phyloP scores from a whole-genome alignment of 2,797 vertebrate species.

The Eulemur albifrons region DNA sequence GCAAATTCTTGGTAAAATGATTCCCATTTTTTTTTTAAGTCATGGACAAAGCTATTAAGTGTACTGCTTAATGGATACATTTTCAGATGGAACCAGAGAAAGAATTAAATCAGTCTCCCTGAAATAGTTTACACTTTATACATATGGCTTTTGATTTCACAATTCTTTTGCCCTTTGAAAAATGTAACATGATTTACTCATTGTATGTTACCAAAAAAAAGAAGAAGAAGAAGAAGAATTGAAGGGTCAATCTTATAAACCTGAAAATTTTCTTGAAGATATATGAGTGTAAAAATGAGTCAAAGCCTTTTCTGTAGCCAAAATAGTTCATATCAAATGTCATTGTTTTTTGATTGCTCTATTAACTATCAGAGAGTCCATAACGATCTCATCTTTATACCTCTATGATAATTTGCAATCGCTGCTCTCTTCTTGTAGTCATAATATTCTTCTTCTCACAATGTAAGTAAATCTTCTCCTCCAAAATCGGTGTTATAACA shows the following conservation, averaged over 20 bases:
- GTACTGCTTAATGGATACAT: constrained; percentile 32
- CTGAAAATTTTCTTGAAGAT: constrained; percentile 39
- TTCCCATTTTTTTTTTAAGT: background rate
- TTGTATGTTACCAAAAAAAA: constrained; percentile 9
- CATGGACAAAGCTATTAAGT: background rate
- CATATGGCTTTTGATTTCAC: constrained; percentile 34
- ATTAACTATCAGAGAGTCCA: constrained; percentile 44
- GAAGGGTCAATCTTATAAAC: constrained; percentile 38
- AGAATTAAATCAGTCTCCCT: constrained; percentile 43
- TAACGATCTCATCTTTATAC: constrained; percentile 16
- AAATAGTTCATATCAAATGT: constrained; percentile 53
- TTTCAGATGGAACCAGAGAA: background rate
- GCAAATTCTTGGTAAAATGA: constrained; percentile 42
- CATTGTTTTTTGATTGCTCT: constrained; percentile 55
- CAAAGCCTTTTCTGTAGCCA: constrained; percentile 37
- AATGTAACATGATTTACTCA: constrained; percentile 49
- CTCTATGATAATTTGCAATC: constrained; percentile 40
- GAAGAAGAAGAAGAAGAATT: background rate
- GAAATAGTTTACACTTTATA: constrained; percentile 18
- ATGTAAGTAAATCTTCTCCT: constrained; percentile 29
- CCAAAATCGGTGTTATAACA: constrained; percentile 33
- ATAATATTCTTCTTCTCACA: constrained; percentile 52
- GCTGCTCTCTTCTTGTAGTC: constrained; percentile 16
- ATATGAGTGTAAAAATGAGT: constrained; percentile 47
- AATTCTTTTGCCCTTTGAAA: constrained; percentile 53